Conservation (phyloP, 2,113 vertebrate species). For the Steatornis caripensis region DNA sequence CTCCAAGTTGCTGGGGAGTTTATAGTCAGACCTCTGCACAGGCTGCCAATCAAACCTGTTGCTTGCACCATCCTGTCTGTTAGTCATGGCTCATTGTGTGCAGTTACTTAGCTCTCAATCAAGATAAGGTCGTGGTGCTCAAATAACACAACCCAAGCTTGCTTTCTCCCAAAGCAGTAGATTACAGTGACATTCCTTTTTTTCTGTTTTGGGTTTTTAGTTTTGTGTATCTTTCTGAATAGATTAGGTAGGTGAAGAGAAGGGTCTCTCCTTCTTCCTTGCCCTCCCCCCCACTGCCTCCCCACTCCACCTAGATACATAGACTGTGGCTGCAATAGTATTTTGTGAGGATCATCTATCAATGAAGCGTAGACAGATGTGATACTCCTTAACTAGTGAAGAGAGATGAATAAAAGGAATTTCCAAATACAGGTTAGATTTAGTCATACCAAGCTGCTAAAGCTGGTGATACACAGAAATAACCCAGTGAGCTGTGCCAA, state of each 20-base stretch:
- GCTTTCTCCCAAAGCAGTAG: background rate
- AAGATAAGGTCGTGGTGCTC: background rate
- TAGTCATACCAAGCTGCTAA: background rate
- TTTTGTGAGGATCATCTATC: background rate
- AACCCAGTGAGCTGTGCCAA: background rate
- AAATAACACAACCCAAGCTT: background rate
- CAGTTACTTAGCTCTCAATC: background rate
- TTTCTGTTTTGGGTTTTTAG: background rate
- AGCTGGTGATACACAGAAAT: background rate
- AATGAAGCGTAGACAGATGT: background rate
- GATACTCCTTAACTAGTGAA: background rate
- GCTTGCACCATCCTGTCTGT: background rate
- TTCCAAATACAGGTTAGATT: background rate
- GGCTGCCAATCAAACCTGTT: background rate
- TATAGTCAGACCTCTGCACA: background rate
- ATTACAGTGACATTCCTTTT: too few species aligned
- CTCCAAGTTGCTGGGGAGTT: background rate
- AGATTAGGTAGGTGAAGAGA: background rate
- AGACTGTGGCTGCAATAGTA: background rate
- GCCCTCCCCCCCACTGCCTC: too few species aligned
- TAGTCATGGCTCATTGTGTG: background rate
- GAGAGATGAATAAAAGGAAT: background rate
- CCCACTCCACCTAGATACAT: background rate
- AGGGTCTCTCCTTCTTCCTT: background rate
- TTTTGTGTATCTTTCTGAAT: background rate